Base-by-base conservation (phyloP, 1,140 invertebrate species). In the Calliphora vicina region DNA sequence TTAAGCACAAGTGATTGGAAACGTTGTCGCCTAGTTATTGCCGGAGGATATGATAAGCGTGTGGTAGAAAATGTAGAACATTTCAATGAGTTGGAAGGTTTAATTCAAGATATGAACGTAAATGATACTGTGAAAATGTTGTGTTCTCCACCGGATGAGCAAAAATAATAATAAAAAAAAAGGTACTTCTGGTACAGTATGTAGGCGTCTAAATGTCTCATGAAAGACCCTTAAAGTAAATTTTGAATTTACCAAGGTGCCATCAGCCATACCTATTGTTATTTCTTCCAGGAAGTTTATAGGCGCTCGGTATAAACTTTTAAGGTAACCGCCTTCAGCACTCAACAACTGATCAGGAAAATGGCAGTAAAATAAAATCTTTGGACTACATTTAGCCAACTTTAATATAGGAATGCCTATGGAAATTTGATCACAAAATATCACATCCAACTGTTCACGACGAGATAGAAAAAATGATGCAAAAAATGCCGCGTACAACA, bases 301-400 rank as follows among this genome's bases (percentile, higher is more conserved):
- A 0, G 97, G 96, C n/a, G 91, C 90, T 57, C 99, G 93, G 91
- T 99, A 99, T 0, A 97, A 23, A 67, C 92, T 93, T 90, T 98
- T 98, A 0, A 96, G 86, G 0, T 90, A 84, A 0, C 94, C 93
- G 23, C 93, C 94, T 83, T 93, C 92, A 2, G 92, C 88, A 17
- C 95, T 95, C 1, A 99, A 92, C 3, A 99, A 92, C 87, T 97
- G 95, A 91, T 99, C 99, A 0, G 99, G 99, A 92, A 98, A 97
- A 92, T 99, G 99, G 86, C 99, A 99, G 87, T 99, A 99, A 91
- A 98, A 99, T 8, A 99, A 90, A 17, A 99, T 93, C 86, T 94
- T 92, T 83, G 93, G 93, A 10, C 91, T 89, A 84, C 92, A 91
- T 82, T 92, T 89, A 72, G 93, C 92, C 86, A 96, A 87, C 86